Percentiles rank a stretch among this genome's conserved stretches.
Evolutionary conservation across 1,140 invertebrate species (phyloP).

Genomic region (Bombus ignitus): DNA sequence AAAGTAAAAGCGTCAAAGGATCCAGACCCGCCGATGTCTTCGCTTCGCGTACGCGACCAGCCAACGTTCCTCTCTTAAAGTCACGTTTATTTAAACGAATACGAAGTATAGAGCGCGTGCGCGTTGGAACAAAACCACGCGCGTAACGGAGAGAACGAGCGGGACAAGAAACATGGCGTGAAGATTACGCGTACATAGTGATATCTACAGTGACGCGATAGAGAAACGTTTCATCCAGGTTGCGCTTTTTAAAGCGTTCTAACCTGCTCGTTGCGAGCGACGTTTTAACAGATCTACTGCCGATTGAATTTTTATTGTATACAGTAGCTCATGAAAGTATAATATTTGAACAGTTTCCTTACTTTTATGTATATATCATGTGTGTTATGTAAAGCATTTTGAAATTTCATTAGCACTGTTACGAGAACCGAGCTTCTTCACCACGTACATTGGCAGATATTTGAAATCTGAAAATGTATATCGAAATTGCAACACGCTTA

Average conservation of each 20-base stretch:
- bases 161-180: neutral
- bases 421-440: too few species aligned
- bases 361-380: too few species aligned
- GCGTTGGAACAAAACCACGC: neutral
- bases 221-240: neutral
- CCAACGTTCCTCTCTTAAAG: neutral
- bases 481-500: too few species aligned
- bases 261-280: too few species aligned
- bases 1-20: conserved; percentile 15
- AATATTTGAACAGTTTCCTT: too few species aligned
- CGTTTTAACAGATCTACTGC: too few species aligned
- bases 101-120: neutral
- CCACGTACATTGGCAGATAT: too few species aligned
- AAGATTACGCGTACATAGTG: conserved; percentile 6
- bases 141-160: neutral
- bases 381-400: too few species aligned
- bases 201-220: neutral
- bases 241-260: neutral
- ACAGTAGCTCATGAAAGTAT: too few species aligned
- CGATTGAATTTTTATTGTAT: too few species aligned
- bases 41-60: neutral
- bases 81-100: conserved; percentile 6
- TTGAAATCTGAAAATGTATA: too few species aligned
- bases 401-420: too few species aligned
- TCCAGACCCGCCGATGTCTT: neutral